phyloP scores from a whole-genome alignment of 2,797 vertebrate genomes.

The Xerus rutilus region DNA sequence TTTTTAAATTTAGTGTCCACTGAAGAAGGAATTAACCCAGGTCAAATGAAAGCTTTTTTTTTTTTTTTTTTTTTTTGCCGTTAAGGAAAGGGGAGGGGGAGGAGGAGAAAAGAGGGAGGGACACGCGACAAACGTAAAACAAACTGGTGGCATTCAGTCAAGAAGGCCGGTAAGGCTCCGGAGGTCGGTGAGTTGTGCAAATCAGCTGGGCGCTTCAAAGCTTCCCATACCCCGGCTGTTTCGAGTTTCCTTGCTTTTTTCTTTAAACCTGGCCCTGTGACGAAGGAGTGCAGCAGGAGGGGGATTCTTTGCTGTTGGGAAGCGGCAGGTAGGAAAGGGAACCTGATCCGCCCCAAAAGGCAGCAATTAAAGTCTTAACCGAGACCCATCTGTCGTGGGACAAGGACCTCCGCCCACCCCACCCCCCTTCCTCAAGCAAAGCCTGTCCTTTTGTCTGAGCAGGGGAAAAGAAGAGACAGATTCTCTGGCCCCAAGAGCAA shows the following conservation, averaged over 20 bases:
- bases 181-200: conserved; percentile 29
- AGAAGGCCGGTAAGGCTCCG: conserved; percentile 35
- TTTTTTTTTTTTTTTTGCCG: conserved; percentile 28
- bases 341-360: conserved; percentile 74
- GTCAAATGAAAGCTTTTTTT: conserved; percentile 82
- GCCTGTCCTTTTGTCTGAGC: conserved; percentile 74
- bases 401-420: neutral
- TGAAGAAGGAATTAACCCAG: conserved; percentile 84
- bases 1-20: conserved; percentile 81
- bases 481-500: neutral
- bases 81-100: conserved; percentile 74
- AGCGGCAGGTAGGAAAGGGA: conserved; percentile 83
- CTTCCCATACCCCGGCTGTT: neutral
- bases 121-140: conserved; percentile 47
- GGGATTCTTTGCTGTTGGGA: conserved; percentile 52
- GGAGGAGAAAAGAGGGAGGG: conserved; percentile 71
- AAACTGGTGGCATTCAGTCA: neutral
- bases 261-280: conserved; percentile 10
- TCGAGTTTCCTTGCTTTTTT: neutral
- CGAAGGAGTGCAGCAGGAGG: neutral
- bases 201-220: conserved; percentile 18
- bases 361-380: conserved; percentile 82
- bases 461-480: neutral
- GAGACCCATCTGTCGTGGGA: conserved; percentile 81
- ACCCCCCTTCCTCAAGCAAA: conserved; percentile 4